Evolutionary conservation across 2,797 vertebrate species (phyloP).

Genomic region (Catamblyrhynchus diadema): DNA sequence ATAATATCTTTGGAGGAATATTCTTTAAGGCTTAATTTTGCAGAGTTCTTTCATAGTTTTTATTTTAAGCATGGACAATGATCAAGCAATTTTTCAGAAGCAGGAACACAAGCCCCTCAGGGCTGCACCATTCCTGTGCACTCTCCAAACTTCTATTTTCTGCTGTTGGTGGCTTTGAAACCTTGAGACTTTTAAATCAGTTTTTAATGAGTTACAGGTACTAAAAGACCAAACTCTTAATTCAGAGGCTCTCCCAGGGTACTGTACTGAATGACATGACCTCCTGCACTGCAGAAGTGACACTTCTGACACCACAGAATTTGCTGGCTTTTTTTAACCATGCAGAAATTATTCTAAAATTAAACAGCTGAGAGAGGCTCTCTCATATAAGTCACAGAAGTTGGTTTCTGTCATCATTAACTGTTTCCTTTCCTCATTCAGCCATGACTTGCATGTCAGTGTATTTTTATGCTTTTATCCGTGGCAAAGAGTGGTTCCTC

Average conservation of each 20-base stretch:
- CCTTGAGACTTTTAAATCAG: slow-evolving; percentile 23
- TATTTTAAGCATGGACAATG: neutral
- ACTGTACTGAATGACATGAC: slow-evolving; percentile 33
- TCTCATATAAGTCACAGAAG: neutral
- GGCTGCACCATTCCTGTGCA: neutral
- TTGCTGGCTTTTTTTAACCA: neutral
- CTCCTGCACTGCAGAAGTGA: slow-evolving; percentile 32
- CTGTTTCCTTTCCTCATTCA: neutral
- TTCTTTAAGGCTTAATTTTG: neutral
- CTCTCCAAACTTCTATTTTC: neutral
- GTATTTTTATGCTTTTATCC: neutral
- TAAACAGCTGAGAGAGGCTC: neutral
- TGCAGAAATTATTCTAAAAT: neutral
- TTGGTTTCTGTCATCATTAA: neutral
- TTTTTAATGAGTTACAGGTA: slow-evolving; percentile 36
- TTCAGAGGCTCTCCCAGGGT: slow-evolving; percentile 28
- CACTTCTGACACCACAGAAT: slow-evolving; percentile 7
- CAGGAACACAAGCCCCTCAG: neutral
- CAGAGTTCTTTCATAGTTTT: neutral
- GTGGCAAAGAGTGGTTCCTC: neutral
- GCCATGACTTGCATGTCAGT: neutral
- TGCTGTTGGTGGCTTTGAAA: neutral
- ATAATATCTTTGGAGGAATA: neutral
- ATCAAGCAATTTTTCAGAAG: neutral
- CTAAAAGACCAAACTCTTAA: slow-evolving; percentile 16